phyloP scores from a whole-genome alignment of 2,113 vertebrate species.

The Poeciliopsis turrubarensis region DNA sequence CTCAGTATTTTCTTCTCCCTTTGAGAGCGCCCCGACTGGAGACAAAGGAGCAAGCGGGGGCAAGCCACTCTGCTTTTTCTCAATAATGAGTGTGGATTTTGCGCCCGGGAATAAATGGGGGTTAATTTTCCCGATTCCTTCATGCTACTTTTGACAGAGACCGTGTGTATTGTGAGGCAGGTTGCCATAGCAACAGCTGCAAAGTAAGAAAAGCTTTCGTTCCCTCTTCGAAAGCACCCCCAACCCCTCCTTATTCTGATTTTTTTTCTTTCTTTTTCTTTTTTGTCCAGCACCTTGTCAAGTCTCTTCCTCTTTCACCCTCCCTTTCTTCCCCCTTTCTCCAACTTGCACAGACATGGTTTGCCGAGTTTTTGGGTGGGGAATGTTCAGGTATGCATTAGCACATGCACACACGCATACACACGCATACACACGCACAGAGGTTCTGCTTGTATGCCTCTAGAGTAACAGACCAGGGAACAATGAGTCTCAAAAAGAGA shows the following conservation, averaged over 20 bases:
- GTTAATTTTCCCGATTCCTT: slow-evolving; percentile 65
- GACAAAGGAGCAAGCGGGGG: slow-evolving; percentile 46
- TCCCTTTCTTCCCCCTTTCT: slow-evolving; percentile 41
- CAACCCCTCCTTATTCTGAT: background rate
- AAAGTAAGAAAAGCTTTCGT: slow-evolving; percentile 58
- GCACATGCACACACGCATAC: slow-evolving; percentile 55
- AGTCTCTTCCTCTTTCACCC: slow-evolving; percentile 52
- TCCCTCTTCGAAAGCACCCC: slow-evolving; percentile 27
- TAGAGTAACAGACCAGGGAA: slow-evolving; percentile 66
- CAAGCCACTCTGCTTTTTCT: slow-evolving; percentile 57
- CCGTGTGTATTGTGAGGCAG: slow-evolving; percentile 63
- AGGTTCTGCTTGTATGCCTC: slow-evolving; percentile 59
- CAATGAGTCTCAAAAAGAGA: slow-evolving; percentile 81
- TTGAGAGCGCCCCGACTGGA: slow-evolving; percentile 42
- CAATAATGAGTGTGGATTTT: slow-evolving; percentile 33
- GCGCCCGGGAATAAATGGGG: slow-evolving; percentile 13
- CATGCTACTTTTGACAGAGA: slow-evolving; percentile 61
- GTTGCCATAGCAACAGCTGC: slow-evolving; percentile 70
- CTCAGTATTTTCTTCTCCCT: slow-evolving; percentile 40
- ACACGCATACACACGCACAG: slow-evolving; percentile 52
- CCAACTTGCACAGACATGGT: slow-evolving; percentile 85
- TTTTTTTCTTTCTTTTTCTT: slow-evolving; percentile 9
- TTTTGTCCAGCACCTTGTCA: slow-evolving; percentile 62
- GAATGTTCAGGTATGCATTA: slow-evolving; percentile 78
- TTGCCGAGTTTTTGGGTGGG: slow-evolving; percentile 74